A percentile compares a stretch with the other conserved stretches of the same genome.
Conservation (phyloP, 2,888 invertebrate species). For the Limnephilus marmoratus region DNA sequence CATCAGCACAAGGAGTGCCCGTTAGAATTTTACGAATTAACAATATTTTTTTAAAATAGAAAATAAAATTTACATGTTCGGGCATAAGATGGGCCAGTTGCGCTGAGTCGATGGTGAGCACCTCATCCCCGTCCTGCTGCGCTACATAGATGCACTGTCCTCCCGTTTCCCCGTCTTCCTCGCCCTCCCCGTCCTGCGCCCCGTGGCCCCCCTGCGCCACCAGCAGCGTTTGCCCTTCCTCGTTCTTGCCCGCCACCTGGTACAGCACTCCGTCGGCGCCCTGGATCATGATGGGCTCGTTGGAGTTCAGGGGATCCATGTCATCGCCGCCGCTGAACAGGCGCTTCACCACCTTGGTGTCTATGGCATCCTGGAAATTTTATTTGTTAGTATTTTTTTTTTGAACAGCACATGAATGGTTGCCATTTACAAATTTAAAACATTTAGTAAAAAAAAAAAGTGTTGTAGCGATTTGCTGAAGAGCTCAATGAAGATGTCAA, state of each 20-base stretch:
- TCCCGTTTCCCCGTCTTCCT: conserved; percentile 80
- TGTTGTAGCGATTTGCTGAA: too few species aligned
- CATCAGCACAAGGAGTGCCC: too few species aligned
- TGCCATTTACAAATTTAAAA: too few species aligned
- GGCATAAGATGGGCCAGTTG: conserved; percentile 79
- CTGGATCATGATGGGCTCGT: conserved; percentile 85
- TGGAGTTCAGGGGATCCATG: conserved; percentile 70
- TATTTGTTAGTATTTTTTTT: neutral
- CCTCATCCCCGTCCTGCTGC: conserved; percentile 79
- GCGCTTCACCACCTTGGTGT: conserved; percentile 69
- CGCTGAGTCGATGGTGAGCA: conserved; percentile 77
- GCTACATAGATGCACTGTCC: conserved; percentile 85
- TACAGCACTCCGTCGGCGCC: conserved; percentile 91
- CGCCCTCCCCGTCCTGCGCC: conserved; percentile 83
- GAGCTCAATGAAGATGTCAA: too few species aligned
- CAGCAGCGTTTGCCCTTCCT: conserved; percentile 85
- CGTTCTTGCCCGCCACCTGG: conserved; percentile 88
- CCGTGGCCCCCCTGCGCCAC: conserved; percentile 80
- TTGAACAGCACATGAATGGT: too few species aligned
- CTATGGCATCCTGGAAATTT: conserved; percentile 69
- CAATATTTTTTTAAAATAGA: too few species aligned
- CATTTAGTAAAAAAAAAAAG: too few species aligned
- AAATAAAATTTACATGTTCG: conserved; percentile 70
- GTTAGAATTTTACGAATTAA: too few species aligned
- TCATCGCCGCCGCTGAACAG: conserved; percentile 71